phyloP scores from a whole-genome alignment of 2,113 vertebrate genomes.

The Aspiorhynchus laticeps region DNA sequence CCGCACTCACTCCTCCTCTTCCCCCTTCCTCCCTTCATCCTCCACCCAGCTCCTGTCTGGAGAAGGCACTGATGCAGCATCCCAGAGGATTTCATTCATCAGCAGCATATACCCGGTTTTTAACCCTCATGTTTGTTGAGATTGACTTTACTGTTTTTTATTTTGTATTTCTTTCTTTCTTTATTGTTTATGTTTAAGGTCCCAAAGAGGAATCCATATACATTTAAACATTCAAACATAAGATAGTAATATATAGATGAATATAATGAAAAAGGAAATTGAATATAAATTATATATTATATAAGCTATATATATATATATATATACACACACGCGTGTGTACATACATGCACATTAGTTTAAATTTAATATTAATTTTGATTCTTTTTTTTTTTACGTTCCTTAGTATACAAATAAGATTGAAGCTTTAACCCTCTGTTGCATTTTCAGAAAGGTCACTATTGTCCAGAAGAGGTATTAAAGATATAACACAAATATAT shows the following conservation, averaged over 20 bases:
- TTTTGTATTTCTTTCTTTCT: neutral
- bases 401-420: neutral
- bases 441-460: neutral
- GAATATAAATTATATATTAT: no score
- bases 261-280: no score
- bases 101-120: neutral
- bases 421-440: neutral
- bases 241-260: no score
- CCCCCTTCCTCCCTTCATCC: constrained; percentile 49
- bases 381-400: no score
- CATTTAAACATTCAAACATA: neutral
- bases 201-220: neutral
- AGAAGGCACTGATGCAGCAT: constrained; percentile 38
- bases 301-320: neutral
- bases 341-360: no score
- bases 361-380: no score
- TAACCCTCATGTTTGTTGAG: neutral
- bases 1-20: constrained; percentile 27
- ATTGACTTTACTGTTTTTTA: neutral
- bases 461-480: neutral
- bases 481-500: neutral
- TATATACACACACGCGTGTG: no score
- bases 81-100: constrained; percentile 24
- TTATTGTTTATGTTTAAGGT: neutral
- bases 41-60: constrained; percentile 42